phyloP scores from a whole-genome alignment of 1,140 invertebrate species.

The Pachyrhynchus sulphureomaculatus region DNA sequence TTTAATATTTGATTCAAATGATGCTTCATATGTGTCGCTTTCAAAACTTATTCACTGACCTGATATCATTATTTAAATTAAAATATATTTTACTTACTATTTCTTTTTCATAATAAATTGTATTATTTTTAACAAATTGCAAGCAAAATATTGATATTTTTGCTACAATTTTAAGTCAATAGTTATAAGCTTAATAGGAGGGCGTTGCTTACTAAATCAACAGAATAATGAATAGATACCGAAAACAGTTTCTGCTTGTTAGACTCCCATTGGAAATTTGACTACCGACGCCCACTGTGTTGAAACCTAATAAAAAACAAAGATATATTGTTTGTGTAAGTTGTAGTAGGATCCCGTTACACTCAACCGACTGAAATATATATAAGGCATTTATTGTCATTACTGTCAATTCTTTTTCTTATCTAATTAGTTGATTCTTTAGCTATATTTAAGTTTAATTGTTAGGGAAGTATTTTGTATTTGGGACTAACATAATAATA shows the following conservation, averaged over 20 bases:
- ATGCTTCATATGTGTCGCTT: no score
- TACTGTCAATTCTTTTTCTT: constrained; percentile 3
- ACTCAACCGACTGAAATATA: constrained; percentile 24
- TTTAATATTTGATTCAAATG: no score
- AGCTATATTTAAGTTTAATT: neutral
- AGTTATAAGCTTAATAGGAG: neutral
- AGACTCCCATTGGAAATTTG: constrained; percentile 23
- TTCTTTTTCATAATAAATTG: no score
- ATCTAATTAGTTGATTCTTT: constrained; percentile 6
- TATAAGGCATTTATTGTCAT: constrained; percentile 25
- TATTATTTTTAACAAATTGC: no score
- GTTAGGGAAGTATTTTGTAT: no score
- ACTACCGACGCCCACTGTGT: constrained; percentile 27
- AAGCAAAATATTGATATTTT: no score
- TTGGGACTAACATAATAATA: no score
- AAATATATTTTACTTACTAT: no score
- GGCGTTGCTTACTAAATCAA: constrained; percentile 20
- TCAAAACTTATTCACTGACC: no score
- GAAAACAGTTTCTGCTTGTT: constrained; percentile 12
- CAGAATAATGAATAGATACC: constrained; percentile 13
- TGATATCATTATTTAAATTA: no score
- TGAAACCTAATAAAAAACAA: constrained; percentile 17
- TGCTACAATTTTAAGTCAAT: neutral
- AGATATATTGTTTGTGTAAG: constrained; percentile 27
- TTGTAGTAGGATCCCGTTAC: constrained; percentile 18